These are phyloP conservation scores for Hemicordylus capensis DNA, from an alignment of 2,113 vertebrate genomes.

Conservation along the genomic window DNA sequence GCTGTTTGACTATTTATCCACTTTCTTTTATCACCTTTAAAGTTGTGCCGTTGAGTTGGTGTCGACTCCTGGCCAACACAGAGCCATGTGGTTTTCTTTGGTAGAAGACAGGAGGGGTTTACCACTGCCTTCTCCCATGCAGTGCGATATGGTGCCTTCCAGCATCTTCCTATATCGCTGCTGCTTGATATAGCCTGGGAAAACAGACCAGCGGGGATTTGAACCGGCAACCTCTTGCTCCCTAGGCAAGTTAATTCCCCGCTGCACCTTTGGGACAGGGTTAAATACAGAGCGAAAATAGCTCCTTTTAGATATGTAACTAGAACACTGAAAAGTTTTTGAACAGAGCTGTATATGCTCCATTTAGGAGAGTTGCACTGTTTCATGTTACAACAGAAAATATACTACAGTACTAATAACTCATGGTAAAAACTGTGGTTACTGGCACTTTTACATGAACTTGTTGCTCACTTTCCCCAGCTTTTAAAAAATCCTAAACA, in stretches of 20 bases:
- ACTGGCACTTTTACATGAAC: not conserved
- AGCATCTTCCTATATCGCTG: no score
- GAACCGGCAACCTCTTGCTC: no score
- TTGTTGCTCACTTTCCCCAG: not conserved
- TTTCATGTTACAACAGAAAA: not conserved
- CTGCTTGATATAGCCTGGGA: no score
- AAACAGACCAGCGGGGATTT: no score
- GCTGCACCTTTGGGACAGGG: not conserved
- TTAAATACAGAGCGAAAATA: not conserved
- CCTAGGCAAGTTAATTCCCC: no score
- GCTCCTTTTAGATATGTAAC: not conserved
- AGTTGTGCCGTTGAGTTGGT: no score
- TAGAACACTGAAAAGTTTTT: not conserved
- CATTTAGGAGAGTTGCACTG: not conserved
- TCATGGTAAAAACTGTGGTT: not conserved
- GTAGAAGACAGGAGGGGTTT: no score
- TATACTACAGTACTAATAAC: not conserved
- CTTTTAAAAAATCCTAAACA: not conserved
- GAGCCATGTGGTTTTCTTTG: no score
- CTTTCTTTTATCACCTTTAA: slow-evolving; percentile 10
- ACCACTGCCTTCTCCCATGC: no score
- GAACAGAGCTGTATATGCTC: not conserved
- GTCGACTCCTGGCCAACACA: no score
- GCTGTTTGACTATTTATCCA: not conserved
- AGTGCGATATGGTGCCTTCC: no score